Evolutionary conservation across 1,140 invertebrate genomes (phyloP).

Genomic region (Batillaria attramentaria): DNA sequence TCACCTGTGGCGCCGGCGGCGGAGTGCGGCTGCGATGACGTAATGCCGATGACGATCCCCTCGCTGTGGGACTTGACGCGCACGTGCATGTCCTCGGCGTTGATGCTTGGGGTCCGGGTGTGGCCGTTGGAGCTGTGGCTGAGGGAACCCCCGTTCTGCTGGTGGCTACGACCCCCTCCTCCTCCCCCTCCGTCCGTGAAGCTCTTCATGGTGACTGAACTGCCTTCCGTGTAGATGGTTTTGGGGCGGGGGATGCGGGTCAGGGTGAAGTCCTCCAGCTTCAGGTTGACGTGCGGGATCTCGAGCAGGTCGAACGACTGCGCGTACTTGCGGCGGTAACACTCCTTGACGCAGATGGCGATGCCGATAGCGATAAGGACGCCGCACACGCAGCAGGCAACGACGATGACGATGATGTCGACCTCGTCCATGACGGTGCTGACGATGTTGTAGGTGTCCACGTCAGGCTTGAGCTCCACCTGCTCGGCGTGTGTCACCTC

Average conservation of each 20-base stretch:
- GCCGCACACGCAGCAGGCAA: constrained; percentile 47
- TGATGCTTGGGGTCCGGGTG: neutral
- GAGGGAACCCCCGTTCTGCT: neutral
- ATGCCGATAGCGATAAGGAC: constrained; percentile 43
- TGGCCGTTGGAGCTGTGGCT: neutral
- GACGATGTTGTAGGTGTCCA: constrained; percentile 18
- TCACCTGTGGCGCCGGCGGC: neutral
- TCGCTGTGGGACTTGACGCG: constrained; percentile 33
- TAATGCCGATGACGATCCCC: constrained; percentile 43
- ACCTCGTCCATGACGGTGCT: constrained; percentile 39
- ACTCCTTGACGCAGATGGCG: constrained; percentile 44
- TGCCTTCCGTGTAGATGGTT: constrained; percentile 39
- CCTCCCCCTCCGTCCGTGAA: neutral
- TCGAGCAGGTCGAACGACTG: constrained; percentile 48
- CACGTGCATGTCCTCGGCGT: constrained; percentile 29
- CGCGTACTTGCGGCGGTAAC: constrained; percentile 46
- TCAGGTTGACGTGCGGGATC: constrained; percentile 50
- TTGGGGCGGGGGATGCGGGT: constrained; percentile 49
- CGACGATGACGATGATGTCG: constrained; percentile 51
- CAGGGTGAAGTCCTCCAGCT: constrained; percentile 52
- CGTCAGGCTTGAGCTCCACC: constrained; percentile 27
- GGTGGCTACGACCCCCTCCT: neutral
- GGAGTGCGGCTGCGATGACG: neutral
- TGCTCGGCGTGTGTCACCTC: constrained; percentile 19
- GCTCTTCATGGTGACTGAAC: neutral